A percentile compares a stretch with the other conserved stretches of the same genome.
phyloP scores from a whole-genome alignment of 2,797 vertebrate genomes.

The Pseudocheirus occidentalis region DNA sequence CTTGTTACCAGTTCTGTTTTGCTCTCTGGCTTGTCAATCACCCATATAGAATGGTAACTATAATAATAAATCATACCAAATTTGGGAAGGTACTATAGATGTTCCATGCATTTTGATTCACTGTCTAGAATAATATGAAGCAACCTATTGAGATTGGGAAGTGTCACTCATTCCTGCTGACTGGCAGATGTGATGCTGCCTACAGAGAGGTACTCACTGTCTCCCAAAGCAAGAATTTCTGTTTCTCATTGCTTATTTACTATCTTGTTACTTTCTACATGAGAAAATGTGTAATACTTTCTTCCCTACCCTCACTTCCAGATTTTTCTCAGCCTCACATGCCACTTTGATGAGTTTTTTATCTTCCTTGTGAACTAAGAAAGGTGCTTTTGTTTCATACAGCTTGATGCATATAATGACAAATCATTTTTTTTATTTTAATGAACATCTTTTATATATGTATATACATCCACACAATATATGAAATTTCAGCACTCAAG shows the following conservation, averaged over 20 bases:
- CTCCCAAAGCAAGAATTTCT: background rate
- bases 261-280: slow-evolving; percentile 55
- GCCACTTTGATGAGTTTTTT: slow-evolving; percentile 63
- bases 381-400: slow-evolving; percentile 36
- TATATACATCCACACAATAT: background rate
- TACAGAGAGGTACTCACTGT: background rate
- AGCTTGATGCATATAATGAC: background rate
- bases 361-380: slow-evolving; percentile 54
- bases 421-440: slow-evolving; percentile 20
- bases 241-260: background rate
- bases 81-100: slow-evolving; percentile 29
- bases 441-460: background rate
- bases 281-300: slow-evolving; percentile 62
- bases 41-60: background rate
- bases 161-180: background rate
- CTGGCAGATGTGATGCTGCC: slow-evolving; percentile 1
- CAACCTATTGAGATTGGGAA: background rate
- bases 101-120: slow-evolving; percentile 15
- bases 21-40: background rate
- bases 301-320: background rate
- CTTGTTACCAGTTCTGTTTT: background rate
- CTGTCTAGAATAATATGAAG: slow-evolving; percentile 33
- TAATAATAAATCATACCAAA: background rate
- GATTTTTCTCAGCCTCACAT: slow-evolving; percentile 47
- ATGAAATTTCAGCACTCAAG: background rate